These are phyloP conservation scores for Doryteuthis pealeii DNA, from an alignment of 1,140 invertebrate species.

Conservation along the genomic window DNA sequence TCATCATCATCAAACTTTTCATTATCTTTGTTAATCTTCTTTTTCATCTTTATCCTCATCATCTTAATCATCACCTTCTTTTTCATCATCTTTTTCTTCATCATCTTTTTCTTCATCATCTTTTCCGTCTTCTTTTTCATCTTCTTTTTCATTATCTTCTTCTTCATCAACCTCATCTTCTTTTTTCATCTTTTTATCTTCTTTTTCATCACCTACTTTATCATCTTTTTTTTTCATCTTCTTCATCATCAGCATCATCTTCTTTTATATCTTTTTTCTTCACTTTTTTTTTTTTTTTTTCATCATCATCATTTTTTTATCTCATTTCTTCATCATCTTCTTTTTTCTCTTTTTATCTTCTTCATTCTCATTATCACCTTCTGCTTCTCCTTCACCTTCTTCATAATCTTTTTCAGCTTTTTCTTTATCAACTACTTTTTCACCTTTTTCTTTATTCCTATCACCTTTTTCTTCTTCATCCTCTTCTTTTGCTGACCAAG, in stretches of 20 bases:
- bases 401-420: no score
- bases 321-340: neutral
- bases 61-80: no score
- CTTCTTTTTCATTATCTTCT: no score
- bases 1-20: no score
- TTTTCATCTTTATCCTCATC: no score
- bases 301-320: no score
- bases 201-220: neutral
- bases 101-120: no score
- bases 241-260: neutral
- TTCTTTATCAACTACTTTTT: no score
- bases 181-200: neutral
- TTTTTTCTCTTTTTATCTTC: neutral
- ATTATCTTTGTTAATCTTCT: no score
- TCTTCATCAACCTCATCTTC: no score
- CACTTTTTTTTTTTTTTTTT: no score
- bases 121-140: neutral
- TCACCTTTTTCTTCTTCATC: neutral
- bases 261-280: neutral
- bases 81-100: no score
- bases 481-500: neutral
- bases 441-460: neutral
- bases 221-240: neutral
- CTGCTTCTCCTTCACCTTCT: neutral
- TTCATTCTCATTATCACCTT: neutral